Percentiles rank a stretch among this genome's conserved stretches.
Evolutionary conservation across 2,797 vertebrate species (phyloP).

Genomic region (Bradypus variegatus): DNA sequence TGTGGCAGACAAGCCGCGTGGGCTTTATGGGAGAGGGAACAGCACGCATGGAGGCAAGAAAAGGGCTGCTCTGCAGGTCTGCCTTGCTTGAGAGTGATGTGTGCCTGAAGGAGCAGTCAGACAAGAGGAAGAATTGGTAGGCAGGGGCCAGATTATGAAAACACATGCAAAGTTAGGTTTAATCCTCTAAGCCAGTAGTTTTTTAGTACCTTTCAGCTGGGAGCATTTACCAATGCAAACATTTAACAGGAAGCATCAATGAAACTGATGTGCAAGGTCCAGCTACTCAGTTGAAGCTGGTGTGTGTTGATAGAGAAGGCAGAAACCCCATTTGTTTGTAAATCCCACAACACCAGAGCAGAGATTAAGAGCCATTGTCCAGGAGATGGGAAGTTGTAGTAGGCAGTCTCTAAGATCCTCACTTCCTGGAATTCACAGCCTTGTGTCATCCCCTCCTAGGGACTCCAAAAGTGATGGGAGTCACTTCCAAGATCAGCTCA

Average conservation of each 20-base stretch:
- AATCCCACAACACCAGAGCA: neutral
- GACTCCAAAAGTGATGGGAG: neutral
- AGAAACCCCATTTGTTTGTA: neutral
- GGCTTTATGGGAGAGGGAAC: no score
- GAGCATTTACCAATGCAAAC: neutral
- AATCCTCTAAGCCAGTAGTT: neutral
- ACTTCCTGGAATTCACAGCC: neutral
- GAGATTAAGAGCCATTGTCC: neutral
- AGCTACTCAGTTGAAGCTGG: neutral
- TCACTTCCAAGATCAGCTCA: constrained; percentile 10
- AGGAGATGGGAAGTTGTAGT: neutral
- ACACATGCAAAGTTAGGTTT: neutral
- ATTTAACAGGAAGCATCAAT: neutral
- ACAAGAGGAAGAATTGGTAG: neutral
- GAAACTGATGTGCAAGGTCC: neutral
- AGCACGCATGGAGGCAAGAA: neutral
- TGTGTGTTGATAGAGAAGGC: neutral
- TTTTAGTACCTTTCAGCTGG: neutral
- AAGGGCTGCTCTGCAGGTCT: neutral
- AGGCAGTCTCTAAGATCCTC: neutral
- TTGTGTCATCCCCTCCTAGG: neutral
- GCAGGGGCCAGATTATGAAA: neutral
- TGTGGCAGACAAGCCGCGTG: neutral
- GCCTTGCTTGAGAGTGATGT: neutral
- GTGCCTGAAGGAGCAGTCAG: neutral